Evolutionary conservation across 2,888 invertebrate species (phyloP).

Genomic region (Tetrapedia diversipes): DNA sequence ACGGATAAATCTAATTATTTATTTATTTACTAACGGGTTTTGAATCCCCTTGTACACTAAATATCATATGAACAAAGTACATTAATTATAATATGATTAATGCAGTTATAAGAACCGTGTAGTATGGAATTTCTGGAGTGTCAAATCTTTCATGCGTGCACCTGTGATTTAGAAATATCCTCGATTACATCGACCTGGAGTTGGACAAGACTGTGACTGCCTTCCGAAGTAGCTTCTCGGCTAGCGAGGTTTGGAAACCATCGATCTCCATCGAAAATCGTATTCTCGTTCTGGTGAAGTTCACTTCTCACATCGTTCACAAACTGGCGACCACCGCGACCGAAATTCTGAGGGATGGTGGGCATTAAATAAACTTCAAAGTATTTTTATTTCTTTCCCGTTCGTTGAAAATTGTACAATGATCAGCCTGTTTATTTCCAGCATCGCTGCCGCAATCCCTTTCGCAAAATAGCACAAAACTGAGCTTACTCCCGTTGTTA

Average conservation of each 20-base stretch:
- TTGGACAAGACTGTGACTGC: constrained; percentile 70
- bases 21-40: too few relatives aligned
- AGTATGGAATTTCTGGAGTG: too few relatives aligned
- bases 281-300: constrained; percentile 71
- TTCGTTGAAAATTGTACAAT: too few relatives aligned
- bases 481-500: constrained; percentile 71
- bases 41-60: too few relatives aligned
- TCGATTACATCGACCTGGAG: constrained; percentile 72
- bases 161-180: constrained; percentile 49
- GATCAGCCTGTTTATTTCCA: neutral
- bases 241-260: constrained; percentile 65
- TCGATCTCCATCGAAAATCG: constrained; percentile 62
- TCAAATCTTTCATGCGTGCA: neutral
- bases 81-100: too few relatives aligned
- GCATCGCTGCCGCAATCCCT: neutral
- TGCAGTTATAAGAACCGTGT: too few relatives aligned
- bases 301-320: constrained; percentile 67
- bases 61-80: too few relatives aligned
- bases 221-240: constrained; percentile 62
- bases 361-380: neutral
- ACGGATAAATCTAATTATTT: too few relatives aligned
- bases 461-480: constrained; percentile 41
- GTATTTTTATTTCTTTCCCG: too few relatives aligned
- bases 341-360: constrained; percentile 44
- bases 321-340: constrained; percentile 48